phyloP scores from a whole-genome alignment of 2,113 vertebrate species.

The Brienomyrus brachyistius region DNA sequence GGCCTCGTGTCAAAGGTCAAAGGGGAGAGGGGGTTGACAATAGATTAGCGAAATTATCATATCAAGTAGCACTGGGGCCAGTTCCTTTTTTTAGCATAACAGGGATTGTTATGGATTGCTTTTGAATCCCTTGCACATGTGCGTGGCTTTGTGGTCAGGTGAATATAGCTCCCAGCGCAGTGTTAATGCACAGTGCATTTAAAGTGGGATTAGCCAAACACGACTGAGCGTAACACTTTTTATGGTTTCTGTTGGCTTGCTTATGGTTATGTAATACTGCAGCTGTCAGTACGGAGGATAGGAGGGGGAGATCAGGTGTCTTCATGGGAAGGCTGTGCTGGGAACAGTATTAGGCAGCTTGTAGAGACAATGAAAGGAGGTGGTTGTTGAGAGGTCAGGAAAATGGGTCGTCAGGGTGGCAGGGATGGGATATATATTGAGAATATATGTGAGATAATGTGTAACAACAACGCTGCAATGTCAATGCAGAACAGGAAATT shows the following conservation, averaged over 20 bases:
- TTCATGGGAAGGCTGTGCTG: neutral
- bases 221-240: neutral
- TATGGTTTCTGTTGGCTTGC: neutral
- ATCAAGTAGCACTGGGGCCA: neutral
- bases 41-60: neutral
- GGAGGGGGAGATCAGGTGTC: neutral
- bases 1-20: neutral
- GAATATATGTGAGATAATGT: neutral
- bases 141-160: neutral
- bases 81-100: neutral
- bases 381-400: neutral
- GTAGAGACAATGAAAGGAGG: neutral
- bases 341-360: neutral
- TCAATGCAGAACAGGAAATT: neutral
- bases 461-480: neutral
- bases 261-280: slow-evolving; percentile 1
- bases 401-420: neutral
- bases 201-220: neutral
- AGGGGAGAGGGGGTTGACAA: neutral
- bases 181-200: neutral
- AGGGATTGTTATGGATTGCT: neutral
- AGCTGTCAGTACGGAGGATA: neutral
- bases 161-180: neutral
- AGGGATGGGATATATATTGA: neutral
- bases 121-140: neutral